Evolutionary conservation across 2,888 invertebrate species (phyloP).

Genomic region (Hoplodrina blanda): DNA sequence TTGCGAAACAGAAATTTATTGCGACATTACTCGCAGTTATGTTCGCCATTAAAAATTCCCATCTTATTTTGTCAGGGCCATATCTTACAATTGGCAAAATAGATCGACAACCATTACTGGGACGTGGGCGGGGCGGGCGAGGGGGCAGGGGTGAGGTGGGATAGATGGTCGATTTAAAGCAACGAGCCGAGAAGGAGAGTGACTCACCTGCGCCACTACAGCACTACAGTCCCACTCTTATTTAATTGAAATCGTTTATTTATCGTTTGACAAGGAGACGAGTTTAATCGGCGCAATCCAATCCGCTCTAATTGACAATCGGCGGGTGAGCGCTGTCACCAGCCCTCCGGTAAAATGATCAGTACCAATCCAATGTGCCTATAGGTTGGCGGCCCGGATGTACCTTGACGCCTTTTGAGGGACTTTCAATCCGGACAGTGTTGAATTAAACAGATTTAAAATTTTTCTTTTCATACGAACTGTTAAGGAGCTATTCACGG

Average conservation of each 20-base stretch:
- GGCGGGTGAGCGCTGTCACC: constrained; percentile 41
- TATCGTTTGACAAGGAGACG: constrained; percentile 49
- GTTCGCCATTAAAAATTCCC: constrained; percentile 77
- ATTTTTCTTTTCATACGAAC: not conserved
- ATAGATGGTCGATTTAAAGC: constrained; percentile 63
- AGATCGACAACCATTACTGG: constrained; percentile 74
- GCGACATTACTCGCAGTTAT: constrained; percentile 73
- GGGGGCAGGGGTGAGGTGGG: constrained; percentile 21
- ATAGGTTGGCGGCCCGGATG: not conserved
- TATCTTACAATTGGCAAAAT: constrained; percentile 79
- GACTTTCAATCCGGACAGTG: not conserved
- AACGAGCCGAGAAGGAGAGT: constrained; percentile 65
- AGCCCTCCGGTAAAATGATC: constrained; percentile 20
- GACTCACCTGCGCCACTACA: constrained; percentile 69
- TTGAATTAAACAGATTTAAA: not conserved
- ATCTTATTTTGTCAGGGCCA: constrained; percentile 78
- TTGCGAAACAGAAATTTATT: constrained; percentile 70
- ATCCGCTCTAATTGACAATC: constrained; percentile 74
- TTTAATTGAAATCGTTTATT: constrained; percentile 74
- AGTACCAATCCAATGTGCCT: not conserved
- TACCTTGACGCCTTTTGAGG: constrained; percentile 13
- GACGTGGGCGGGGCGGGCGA: constrained; percentile 32
- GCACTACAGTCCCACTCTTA: constrained; percentile 58
- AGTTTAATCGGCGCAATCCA: constrained; percentile 70
- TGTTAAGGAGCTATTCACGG: not conserved